Evolutionary conservation across 2,797 vertebrate genomes (phyloP), one percentile per base, ranked within the genome.

Genomic region (Enoplosus armatus): DNA sequence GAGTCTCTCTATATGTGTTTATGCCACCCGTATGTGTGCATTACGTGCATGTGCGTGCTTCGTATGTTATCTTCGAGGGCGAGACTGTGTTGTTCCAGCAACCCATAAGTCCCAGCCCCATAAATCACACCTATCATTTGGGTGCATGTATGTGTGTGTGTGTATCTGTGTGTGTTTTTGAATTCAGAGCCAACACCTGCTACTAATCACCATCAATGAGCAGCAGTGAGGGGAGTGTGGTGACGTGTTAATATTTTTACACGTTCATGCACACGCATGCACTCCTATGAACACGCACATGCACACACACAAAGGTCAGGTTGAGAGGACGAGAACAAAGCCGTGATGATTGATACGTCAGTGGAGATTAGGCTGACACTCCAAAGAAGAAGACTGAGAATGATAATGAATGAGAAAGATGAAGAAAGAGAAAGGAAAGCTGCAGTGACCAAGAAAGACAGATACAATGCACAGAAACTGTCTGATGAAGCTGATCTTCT

Each of bases 151-250:
- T 77, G 53, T 80, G 61, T 67, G 79, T 56, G 66, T 5, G 53
- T 41, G 35, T n/a, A 22, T 54, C 29, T 71, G 63, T 39, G 65
- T 76, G 78, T 82, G 83, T 79, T 68, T 86, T 85, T 62, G 29
- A 86, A 85, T 87, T 78, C 50, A 69, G 74, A 84, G 86, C 91
- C 86, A 93, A 93, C 95, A 95, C 94, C 94, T 95, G 94, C 89
- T 94, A 92, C 88, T 93, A 93, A 96, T 96, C 94, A 95, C 85
- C 90, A 89, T 91, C 92, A 87, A 79, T 80, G 89, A 80, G 75
- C 74, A 64, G 80, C 74, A 81, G 85, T 33, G 80, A 79, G 81
- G 80, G 80, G 58, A 82, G 78, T 16, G 75, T 81, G 87, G 91
- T 76, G 93, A 94, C 79, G 88, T 93, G 94, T 92, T 92, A 92